Evolutionary conservation across 2,113 vertebrate species (phyloP).

Genomic region (Micromys minutus): DNA sequence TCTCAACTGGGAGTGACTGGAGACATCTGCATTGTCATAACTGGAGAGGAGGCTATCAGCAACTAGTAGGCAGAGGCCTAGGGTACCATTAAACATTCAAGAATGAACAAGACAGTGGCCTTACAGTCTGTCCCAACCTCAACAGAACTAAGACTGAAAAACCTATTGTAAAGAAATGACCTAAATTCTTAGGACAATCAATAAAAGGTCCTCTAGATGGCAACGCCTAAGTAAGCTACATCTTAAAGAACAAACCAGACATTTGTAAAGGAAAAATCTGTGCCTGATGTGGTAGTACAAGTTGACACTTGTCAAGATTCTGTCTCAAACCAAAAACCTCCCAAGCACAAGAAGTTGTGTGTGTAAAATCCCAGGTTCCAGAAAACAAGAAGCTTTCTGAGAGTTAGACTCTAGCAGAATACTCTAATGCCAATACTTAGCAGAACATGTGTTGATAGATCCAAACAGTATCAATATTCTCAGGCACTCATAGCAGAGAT

Average conservation of each 20-base stretch:
- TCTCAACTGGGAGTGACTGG: constrained; percentile 14
- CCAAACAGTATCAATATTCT: neutral
- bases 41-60: neutral
- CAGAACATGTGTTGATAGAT: neutral
- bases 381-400: constrained; percentile 31
- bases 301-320: neutral
- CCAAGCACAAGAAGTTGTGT: neutral
- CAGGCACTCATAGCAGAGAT: neutral
- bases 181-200: neutral
- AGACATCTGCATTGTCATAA: neutral
- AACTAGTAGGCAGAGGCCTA: neutral
- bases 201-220: neutral
- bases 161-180: neutral
- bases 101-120: neutral
- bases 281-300: neutral
- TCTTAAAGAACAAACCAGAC: neutral
- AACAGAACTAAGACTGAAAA: neutral
- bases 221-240: neutral
- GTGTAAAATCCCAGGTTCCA: neutral
- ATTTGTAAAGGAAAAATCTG: neutral
- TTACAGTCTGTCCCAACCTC: neutral
- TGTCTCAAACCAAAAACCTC: neutral
- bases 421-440: neutral
- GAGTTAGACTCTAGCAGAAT: neutral
- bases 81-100: neutral